Evolutionary conservation across 2,888 invertebrate species (phyloP), one percentile per base, ranked within the genome.

Genomic region (Platerodrilus igneus): DNA sequence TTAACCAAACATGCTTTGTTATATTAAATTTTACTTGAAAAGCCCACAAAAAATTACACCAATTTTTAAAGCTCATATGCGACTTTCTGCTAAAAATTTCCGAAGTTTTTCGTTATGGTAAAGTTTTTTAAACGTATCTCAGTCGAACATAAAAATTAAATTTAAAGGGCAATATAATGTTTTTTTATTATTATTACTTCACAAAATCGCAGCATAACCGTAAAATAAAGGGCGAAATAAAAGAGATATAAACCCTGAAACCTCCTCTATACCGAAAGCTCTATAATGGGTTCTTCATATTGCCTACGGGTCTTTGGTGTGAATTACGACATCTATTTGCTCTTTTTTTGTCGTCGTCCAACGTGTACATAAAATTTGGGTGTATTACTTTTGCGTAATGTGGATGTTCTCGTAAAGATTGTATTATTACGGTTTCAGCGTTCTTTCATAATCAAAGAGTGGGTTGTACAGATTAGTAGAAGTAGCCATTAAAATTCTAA

Each of bases 151-250:
- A 58, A 61, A 60, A 62, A 61, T 62, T 60, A 60, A 59, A 53
- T 58, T 60, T 60, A 55, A 62, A 53, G 52, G 52, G 48, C 53
- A 54, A 53, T 60, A 57, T 59, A 55, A 59, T 58, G 52, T 57
- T 57, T 60, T 50, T 62, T 60, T 58, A 60, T 49, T 58, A 61
- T 61, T 60, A 61, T 58, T 57, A 58, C 59, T 56, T 48, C 53
- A 53, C 52, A 52, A 57, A 59, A 60, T 60, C 58, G 57, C 52
- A 56, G 55, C 52, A 59, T 62, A 59, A 60, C 56, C 61, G 58
- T 62, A 61, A 61, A 61, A 61, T 60, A 60, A 61, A 60, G 52
- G 55, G 51, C 58, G 56, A 53, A 60, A 61, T 61, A 63, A 62
- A 62, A 61, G 57, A 58, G 59, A 57, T 58, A 61, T 62, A 63